Base-by-base conservation (phyloP, 2,888 invertebrate genomes). In the Dromius quadrimaculatus region DNA sequence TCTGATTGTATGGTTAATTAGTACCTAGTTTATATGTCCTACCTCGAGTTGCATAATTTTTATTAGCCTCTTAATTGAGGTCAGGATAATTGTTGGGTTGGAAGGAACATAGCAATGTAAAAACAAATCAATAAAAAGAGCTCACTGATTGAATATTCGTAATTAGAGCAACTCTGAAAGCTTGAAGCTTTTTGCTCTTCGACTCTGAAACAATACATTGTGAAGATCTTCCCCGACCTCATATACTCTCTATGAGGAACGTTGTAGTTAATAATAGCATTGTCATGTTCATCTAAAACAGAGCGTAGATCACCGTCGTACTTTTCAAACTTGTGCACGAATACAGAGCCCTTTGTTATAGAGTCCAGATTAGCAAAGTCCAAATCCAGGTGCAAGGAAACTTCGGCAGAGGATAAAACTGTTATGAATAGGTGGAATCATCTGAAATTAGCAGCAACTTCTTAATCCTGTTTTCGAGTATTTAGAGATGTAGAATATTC, bases 201-300 rank as follows among this genome's bases (percentile, higher is more conserved):
- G 32, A 54, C 23, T 54, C 50, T 54, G 13, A 15, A 54, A 54
- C 50, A 54, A 54, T 54, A 8, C 50, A 11, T 23, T 13, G 9
- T 54, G 50, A 54, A 28, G 50, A 54, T 54, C n/a, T n/a, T n/a
- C n/a, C n/a, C n/a, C 50, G 23, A 11, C 50, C 50, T 15, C 50
- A 54, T 54, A 15, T 54, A 28, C 28, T 28, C 15, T 28, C 28
- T 23, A 28, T n/a, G 28, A 1, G 23, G 28, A 23, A 54, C 50
- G 28, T 28, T 54, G 50, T 54, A 54, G 28, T 23, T 54, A 54
- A 54, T 54, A 54, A 54, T 54, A 54, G 50, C 50, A 28, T 54
- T 54, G 50, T 54, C 50, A 54, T 54, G 50, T 54, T 54, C 50
- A 54, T 47, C 47, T 47, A 20, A 47, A 47, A 28, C 50, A 54